phyloP scores from a whole-genome alignment of 2,888 invertebrate genomes.

The Galeruca laticollis region DNA sequence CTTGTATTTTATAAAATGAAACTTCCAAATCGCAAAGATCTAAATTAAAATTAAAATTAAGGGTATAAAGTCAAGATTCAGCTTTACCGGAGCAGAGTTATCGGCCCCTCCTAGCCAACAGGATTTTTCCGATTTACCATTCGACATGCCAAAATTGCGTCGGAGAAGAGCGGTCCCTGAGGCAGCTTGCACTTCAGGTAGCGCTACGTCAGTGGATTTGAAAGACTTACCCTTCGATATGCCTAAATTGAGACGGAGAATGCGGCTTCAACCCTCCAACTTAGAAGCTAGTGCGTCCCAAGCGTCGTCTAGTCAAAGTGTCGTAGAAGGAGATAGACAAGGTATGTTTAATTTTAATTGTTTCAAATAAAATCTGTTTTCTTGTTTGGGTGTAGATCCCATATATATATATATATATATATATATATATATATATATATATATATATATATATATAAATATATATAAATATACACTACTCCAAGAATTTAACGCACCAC shows the following conservation, averaged over 20 bases:
- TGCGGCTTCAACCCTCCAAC: slow-evolving; percentile 73
- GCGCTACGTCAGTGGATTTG: slow-evolving; percentile 81
- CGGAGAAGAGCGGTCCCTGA: slow-evolving; percentile 76
- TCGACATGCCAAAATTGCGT: slow-evolving; percentile 90
- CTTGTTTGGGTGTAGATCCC: too few relatives aligned
- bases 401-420: too few relatives aligned
- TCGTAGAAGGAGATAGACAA: slow-evolving; percentile 78
- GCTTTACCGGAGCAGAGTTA: slow-evolving; percentile 57
- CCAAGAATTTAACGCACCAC: too few relatives aligned
- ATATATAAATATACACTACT: too few relatives aligned
- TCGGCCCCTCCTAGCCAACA: slow-evolving; percentile 72
- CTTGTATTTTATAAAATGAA: too few relatives aligned
- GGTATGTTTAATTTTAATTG: slow-evolving; percentile 63
- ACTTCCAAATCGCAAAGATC: slow-evolving; percentile 54
- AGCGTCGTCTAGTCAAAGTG: slow-evolving; percentile 85
- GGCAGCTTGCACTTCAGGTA: slow-evolving; percentile 77
- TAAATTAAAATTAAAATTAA: slow-evolving; percentile 24
- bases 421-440: too few relatives aligned
- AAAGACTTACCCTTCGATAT: slow-evolving; percentile 90
- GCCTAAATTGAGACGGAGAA: slow-evolving; percentile 85
- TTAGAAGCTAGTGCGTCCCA: slow-evolving; percentile 82
- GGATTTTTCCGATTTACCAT: slow-evolving; percentile 84
- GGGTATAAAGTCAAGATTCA: slow-evolving; percentile 71
- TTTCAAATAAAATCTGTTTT: not conserved
- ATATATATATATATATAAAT: too few relatives aligned